Percentiles rank a stretch among this genome's conserved stretches.
Evolutionary conservation across 2,797 vertebrate species (phyloP).

Genomic region (Pelodytes ibericus): DNA sequence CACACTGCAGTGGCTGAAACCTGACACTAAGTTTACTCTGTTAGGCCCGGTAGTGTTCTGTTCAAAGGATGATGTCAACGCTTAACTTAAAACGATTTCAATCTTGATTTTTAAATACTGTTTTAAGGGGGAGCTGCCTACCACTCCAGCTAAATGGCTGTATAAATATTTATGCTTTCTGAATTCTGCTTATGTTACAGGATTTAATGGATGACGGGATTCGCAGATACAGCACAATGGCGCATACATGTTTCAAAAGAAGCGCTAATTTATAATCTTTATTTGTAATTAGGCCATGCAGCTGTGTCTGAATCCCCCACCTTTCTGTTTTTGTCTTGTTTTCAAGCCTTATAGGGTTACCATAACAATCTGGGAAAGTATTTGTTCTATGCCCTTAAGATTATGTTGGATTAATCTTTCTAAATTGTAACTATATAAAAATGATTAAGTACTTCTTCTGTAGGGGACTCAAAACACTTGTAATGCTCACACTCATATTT

Average conservation of each 20-base stretch:
- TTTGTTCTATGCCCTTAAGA: too few relatives aligned
- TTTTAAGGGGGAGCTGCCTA: constrained; percentile 36
- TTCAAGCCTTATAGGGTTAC: too few relatives aligned
- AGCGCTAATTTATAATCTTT: constrained; percentile 27
- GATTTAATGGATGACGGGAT: constrained; percentile 14
- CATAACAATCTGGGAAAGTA: too few relatives aligned
- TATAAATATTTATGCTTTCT: constrained; percentile 49
- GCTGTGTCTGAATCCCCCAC: neutral
- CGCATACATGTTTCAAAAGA: constrained; percentile 13
- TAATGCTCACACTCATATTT: too few relatives aligned
- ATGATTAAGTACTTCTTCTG: too few relatives aligned
- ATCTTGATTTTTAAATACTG: constrained; percentile 22
- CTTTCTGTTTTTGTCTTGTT: neutral
- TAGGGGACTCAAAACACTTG: too few relatives aligned
- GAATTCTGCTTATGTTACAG: constrained; percentile 42
- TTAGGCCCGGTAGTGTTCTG: constrained; percentile 1
- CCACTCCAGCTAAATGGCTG: constrained; percentile 27
- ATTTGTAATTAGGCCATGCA: constrained; percentile 10
- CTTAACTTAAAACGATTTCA: constrained; percentile 34
- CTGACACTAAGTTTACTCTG: constrained; percentile 6
- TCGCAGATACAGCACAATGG: neutral
- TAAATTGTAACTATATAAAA: too few relatives aligned
- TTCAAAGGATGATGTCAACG: constrained; percentile 34
- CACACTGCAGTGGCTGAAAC: constrained; percentile 16
- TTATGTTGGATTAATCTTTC: too few relatives aligned